Conservation (phyloP, 1,140 invertebrate genomes). For the Drosophila pruinosa region DNA sequence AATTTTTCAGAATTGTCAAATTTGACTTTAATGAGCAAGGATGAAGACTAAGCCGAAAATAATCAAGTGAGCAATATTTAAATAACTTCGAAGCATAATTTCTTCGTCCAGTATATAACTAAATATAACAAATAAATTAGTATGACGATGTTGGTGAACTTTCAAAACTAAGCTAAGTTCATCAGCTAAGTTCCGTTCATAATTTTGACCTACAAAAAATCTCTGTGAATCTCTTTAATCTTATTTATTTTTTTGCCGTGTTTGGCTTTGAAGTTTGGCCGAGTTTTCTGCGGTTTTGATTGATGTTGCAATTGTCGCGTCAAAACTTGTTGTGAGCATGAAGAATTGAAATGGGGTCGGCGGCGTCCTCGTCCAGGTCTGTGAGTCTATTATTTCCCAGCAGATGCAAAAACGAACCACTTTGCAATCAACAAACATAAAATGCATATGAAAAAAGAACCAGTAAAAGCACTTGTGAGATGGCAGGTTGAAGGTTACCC, state of each 20-base stretch:
- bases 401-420: conserved; percentile 23
- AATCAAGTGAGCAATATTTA: too few relatives aligned
- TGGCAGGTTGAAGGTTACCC: neutral
- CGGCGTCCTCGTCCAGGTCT: too few relatives aligned
- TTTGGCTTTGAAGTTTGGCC: neutral
- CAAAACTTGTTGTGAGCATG: conserved; percentile 11
- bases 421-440: conserved; percentile 42
- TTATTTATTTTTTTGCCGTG: neutral
- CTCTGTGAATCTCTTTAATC: neutral
- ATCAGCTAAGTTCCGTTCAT: neutral
- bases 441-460: conserved; percentile 38
- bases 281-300: conserved; percentile 24
- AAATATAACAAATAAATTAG: neutral
- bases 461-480: conserved; percentile 1
- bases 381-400: neutral
- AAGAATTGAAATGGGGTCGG: conserved; percentile 1
- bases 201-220: neutral
- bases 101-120: too few relatives aligned
- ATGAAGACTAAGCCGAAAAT: too few relatives aligned
- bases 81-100: too few relatives aligned
- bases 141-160: neutral
- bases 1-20: neutral
- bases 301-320: conserved; percentile 15
- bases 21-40: neutral
- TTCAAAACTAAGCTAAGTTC: neutral